Conservation (phyloP, 2,888 invertebrate species). For the Druceiella hillmani region DNA sequence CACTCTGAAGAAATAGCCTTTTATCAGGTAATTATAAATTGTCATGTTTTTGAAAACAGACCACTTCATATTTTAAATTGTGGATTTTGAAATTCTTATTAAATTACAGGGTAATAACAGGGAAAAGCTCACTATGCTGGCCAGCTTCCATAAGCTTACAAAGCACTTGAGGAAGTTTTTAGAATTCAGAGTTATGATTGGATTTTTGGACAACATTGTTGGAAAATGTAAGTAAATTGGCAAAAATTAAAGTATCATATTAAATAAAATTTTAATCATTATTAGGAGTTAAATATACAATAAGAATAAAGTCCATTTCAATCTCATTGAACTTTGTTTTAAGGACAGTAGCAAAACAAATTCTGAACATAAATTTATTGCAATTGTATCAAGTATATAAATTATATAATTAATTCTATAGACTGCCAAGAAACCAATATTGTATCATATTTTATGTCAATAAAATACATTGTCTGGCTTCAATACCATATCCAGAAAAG, state of each 20-base stretch:
- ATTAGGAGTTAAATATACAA: constrained; percentile 3
- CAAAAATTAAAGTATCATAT: not conserved
- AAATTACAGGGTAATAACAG: constrained; percentile 72
- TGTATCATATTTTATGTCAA: no score
- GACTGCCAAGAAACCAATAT: no score
- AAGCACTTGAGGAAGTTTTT: constrained; percentile 81
- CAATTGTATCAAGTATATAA: no score
- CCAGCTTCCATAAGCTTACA: constrained; percentile 85
- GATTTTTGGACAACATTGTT: constrained; percentile 91
- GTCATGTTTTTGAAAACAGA: no score
- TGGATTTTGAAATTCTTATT: no score
- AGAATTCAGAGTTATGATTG: constrained; percentile 86
- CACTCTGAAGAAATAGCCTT: constrained; percentile 93
- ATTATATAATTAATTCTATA: no score
- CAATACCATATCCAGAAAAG: no score
- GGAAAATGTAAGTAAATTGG: constrained; percentile 73
- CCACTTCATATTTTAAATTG: no score
- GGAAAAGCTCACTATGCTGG: constrained; percentile 81
- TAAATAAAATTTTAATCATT: constrained; percentile 8
- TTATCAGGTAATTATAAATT: constrained; percentile 54
- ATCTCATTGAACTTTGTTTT: constrained; percentile 9
- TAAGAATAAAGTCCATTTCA: constrained; percentile 4
- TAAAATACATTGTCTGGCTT: no score
- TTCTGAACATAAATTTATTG: no score
- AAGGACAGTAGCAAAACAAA: no score